Evolutionary conservation across 2,888 invertebrate species (phyloP), one percentile per base, ranked within the genome.

Genomic region (Rhyacophila evoluta): DNA sequence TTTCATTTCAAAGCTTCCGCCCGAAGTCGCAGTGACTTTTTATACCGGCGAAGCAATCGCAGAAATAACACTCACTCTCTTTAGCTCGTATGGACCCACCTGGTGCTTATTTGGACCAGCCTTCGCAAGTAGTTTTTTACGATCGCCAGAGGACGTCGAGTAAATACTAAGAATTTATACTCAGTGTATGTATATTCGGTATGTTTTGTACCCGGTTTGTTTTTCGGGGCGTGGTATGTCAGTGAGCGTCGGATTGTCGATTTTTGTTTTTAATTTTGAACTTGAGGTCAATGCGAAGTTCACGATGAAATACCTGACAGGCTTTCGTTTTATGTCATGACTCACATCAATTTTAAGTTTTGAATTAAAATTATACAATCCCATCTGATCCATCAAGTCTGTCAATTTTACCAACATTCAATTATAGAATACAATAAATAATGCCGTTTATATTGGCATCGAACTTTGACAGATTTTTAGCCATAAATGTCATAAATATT

Each of bases 251-350:
- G 28, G 28, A 12, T 69, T 69, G 41, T 41, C 10, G 10, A 8
- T 41, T 12, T n/a, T 15, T 4, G 41, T 3, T 41, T 8, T n/a
- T 41, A 5, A 41, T 27, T 69, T 69, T 69, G 69, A 69, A 28
- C 69, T 69, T 69, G 28, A 69, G 69, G 69, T 69, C 69, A 33
- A 28, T 69, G 29, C 69, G 69, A 69, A 69, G 69, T 69, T 69
- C 69, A 69, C 28, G 69, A 69, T 29, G 28, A 33, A 29, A 33
- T 2, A 55, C 15, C 19, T 28, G 15, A 10, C 28, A 69, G 69
- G 25, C 29, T 69, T 29, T 69, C 29, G 28, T n/a, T 69, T 69
- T 28, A 29, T 55, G 12, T 12, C 39, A 39, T 12, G 39, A 12
- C 3, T 39, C 39, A 12, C 39, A 15, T 39, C 3, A 39, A 25